phyloP scores from a whole-genome alignment of 2,797 vertebrate genomes.

The Heliangelus exortis region DNA sequence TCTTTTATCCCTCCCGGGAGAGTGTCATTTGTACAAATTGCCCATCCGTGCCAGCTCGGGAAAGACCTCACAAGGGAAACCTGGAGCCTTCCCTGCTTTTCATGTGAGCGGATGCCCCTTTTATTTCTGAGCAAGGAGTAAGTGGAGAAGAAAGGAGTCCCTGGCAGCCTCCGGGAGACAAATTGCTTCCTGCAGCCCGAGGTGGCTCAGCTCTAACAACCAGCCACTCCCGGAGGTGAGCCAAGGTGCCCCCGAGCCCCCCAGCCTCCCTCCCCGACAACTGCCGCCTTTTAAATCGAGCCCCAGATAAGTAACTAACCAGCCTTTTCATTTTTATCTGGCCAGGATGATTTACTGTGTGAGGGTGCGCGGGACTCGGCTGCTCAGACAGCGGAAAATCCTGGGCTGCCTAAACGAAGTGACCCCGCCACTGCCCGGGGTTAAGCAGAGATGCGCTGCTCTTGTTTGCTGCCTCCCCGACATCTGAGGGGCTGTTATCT shows the following conservation, averaged over 20 bases:
- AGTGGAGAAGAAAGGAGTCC: constrained; percentile 60
- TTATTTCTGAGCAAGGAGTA: constrained; percentile 59
- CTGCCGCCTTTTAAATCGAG: background rate
- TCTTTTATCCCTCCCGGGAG: constrained; percentile 17
- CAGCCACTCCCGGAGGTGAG: constrained; percentile 41
- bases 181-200: constrained; percentile 65
- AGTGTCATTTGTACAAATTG: constrained; percentile 72
- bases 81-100: constrained; percentile 58
- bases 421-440: background rate
- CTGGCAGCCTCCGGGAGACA: constrained; percentile 56
- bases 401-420: background rate
- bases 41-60: constrained; percentile 28
- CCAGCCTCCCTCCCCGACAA: background rate
- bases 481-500: background rate
- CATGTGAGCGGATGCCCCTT: constrained; percentile 62
- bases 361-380: background rate
- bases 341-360: background rate
- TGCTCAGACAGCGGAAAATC: background rate
- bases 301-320: background rate
- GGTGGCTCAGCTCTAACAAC: constrained; percentile 45
- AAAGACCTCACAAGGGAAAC: constrained; percentile 57
- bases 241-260: background rate
- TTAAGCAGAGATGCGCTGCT: background rate
- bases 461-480: background rate
- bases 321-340: background rate